Evolutionary conservation across 2,797 vertebrate genomes (phyloP), one percentile per base, ranked within the genome.

Genomic region (Valencia hispanica): DNA sequence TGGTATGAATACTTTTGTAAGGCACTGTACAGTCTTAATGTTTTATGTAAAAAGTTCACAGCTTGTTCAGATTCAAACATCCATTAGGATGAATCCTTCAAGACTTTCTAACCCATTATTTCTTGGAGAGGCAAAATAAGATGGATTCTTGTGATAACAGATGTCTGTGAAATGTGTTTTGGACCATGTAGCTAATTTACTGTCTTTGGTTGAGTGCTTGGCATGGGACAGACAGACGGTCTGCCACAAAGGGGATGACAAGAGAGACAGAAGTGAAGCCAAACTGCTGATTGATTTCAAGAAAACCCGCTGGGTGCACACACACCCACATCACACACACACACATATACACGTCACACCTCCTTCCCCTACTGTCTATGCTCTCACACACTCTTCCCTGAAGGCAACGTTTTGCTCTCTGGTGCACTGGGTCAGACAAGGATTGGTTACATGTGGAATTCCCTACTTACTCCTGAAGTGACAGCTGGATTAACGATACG

Each of bases 381-480:
- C 69, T 57, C 74, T 70, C 70, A 78, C 65, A 82, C 59, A 45
- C 55, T 68, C 77, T 73, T 63, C 63, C 76, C 75, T 45, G 34
- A 81, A 93, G 84, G 84, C 86, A 85, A 90, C 82, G 68, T 76
- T 79, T 81, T 74, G 68, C 66, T 79, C 65, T 78, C 55, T 12
- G 5, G 69, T 80, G 70, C 79, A 73, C 73, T 30, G 53, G 86
- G 78, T 91, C 84, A 89, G 84, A 84, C 50, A 3, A 84, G 86
- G 83, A 87, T 89, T 84, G 77, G 89, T 90, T 90, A 90, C 88
- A 88, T 0, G 68, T 83, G 82, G 81, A 88, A 88, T 89, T 90
- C 84, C 83, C 86, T 79, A 32, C 79, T 82, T 81, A 53, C 41
- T 78, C 78, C 79, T 73, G 47, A 82, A 72, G 70, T 81, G 81